Percentiles rank a stretch among this genome's conserved stretches.
These are phyloP conservation scores for Gambusia holbrooki DNA, from an alignment of 2,113 vertebrate species.

Conservation along the genomic window DNA sequence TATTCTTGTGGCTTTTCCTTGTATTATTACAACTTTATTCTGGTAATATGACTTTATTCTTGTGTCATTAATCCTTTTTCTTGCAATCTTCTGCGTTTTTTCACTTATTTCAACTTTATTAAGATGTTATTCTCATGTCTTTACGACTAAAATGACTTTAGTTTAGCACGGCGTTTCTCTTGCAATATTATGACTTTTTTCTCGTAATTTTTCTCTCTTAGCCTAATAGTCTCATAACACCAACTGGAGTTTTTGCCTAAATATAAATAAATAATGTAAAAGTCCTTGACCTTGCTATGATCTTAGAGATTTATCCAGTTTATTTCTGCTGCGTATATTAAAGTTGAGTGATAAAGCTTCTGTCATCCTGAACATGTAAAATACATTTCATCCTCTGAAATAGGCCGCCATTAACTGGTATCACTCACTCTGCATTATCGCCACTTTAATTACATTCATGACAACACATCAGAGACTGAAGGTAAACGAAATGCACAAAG, in stretches of 20 bases:
- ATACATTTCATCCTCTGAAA: slow-evolving; percentile 71
- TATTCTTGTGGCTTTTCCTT: no score
- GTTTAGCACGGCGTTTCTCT: no score
- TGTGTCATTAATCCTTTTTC: no score
- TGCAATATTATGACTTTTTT: no score
- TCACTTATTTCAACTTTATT: no score
- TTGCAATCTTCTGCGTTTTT: no score
- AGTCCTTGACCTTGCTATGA: slow-evolving; percentile 35
- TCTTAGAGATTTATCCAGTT: slow-evolving; percentile 32
- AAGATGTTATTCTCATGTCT: no score
- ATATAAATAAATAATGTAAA: neutral
- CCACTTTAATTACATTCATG: slow-evolving; percentile 73
- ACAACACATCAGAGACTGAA: slow-evolving; percentile 66
- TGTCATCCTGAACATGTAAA: slow-evolving; percentile 67
- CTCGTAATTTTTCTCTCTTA: no score
- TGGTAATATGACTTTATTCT: no score
- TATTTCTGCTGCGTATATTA: slow-evolving; percentile 54
- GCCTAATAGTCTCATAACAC: neutral
- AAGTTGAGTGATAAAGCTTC: slow-evolving; percentile 32
- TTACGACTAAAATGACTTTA: no score
- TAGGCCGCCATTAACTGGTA: slow-evolving; percentile 65
- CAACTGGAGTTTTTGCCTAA: neutral
- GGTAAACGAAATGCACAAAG: slow-evolving; percentile 70
- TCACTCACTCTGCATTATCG: slow-evolving; percentile 71
- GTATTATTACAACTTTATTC: no score